phyloP scores from a whole-genome alignment of 1,140 invertebrate species.

The Danaus plexippus region DNA sequence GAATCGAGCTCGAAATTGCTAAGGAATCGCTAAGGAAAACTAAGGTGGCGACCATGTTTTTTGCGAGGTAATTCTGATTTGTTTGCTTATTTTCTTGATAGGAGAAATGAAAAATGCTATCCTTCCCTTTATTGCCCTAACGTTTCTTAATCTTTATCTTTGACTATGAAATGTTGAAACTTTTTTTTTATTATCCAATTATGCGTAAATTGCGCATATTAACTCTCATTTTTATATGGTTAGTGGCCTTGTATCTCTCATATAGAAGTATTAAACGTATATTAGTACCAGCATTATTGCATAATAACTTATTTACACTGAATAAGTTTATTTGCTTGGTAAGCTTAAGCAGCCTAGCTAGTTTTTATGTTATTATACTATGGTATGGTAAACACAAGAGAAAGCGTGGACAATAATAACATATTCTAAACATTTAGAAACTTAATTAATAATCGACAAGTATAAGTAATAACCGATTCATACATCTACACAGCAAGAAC shows the following conservation, averaged over 20 bases:
- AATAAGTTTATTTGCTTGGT: no score
- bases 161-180: slow-evolving; percentile 13
- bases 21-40: slow-evolving; percentile 3
- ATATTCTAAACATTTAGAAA: no score
- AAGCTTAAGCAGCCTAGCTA: no score
- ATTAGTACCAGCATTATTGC: no score
- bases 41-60: slow-evolving; percentile 12
- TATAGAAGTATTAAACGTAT: no score
- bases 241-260: neutral
- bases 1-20: slow-evolving; percentile 11
- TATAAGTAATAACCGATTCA: no score
- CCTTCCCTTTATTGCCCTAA: slow-evolving; percentile 24
- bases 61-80: slow-evolving; percentile 24
- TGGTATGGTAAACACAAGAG: no score
- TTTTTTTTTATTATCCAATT: slow-evolving; percentile 14
- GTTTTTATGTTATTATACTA: no score
- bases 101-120: slow-evolving; percentile 22
- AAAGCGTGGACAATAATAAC: no score
- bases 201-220: slow-evolving; percentile 2
- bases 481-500: no score
- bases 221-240: slow-evolving; percentile 11
- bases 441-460: no score
- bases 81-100: slow-evolving; percentile 22
- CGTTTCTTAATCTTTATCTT: slow-evolving; percentile 25
- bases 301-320: no score